Conservation (phyloP, 2,888 invertebrate species). For the Keiferia lycopersicella region DNA sequence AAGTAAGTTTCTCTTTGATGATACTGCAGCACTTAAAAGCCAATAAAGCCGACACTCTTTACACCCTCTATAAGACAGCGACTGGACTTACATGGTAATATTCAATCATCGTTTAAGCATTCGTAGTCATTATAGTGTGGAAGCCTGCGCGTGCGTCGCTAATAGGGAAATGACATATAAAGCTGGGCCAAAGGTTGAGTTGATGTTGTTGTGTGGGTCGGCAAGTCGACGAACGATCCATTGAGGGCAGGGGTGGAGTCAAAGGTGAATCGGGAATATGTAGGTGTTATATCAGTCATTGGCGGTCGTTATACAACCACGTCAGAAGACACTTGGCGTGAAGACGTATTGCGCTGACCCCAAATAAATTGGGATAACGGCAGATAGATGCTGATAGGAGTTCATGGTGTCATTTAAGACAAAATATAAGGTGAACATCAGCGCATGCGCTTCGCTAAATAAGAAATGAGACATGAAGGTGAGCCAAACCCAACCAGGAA, state of each 20-base stretch:
- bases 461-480: neutral
- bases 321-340: no score
- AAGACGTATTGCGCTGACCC: no score
- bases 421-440: slow-evolving; percentile 24
- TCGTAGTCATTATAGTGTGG: slow-evolving; percentile 39
- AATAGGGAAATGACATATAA: slow-evolving; percentile 44
- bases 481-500: neutral
- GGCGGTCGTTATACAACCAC: no score
- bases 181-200: slow-evolving; percentile 30
- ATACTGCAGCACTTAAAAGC: neutral
- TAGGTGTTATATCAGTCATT: no score
- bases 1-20: neutral
- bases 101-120: slow-evolving; percentile 34
- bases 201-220: no score
- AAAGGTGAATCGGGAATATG: slow-evolving; percentile 17
- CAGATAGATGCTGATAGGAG: no score
- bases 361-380: no score
- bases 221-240: no score
- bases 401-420: no score
- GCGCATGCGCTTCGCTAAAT: slow-evolving; percentile 36
- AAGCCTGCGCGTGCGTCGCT: slow-evolving; percentile 38
- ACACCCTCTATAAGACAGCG: neutral
- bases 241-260: no score
- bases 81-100: slow-evolving; percentile 27
- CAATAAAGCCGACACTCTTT: neutral